A percentile compares a stretch with the other conserved stretches of the same genome.
These are phyloP conservation scores for Plusia festucae DNA, from an alignment of 2,888 invertebrate genomes.

Conservation along the genomic window DNA sequence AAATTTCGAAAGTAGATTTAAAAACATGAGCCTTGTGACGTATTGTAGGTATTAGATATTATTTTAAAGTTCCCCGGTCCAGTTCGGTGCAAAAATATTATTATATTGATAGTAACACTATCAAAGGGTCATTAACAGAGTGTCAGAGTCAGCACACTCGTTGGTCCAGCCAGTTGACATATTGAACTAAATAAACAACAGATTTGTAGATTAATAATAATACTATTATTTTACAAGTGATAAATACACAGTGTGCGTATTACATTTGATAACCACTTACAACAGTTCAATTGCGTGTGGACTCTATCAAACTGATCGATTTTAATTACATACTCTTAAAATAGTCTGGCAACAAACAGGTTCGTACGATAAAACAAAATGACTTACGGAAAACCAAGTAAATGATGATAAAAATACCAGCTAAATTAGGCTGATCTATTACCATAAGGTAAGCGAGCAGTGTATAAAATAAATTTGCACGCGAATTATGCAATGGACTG, in stretches of 20 bases:
- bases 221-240: slow-evolving; percentile 46
- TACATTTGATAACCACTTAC: slow-evolving; percentile 36
- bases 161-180: slow-evolving; percentile 35
- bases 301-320: slow-evolving; percentile 23
- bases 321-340: slow-evolving; percentile 30
- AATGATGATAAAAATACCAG: background rate
- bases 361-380: slow-evolving; percentile 16
- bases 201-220: slow-evolving; percentile 30
- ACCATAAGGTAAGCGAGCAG: background rate
- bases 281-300: slow-evolving; percentile 20
- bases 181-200: slow-evolving; percentile 45
- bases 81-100: background rate
- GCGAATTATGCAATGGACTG: too few relatives aligned
- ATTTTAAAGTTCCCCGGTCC: too few relatives aligned
- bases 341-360: slow-evolving; percentile 16
- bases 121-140: slow-evolving; percentile 35
- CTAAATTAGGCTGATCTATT: background rate
- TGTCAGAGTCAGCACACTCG: slow-evolving; percentile 26
- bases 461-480: background rate
- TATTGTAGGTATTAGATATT: too few relatives aligned
- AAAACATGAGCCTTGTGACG: too few relatives aligned
- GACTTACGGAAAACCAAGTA: slow-evolving; percentile 9
- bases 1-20: too few relatives aligned
- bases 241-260: slow-evolving; percentile 47
- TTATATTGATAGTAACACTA: slow-evolving; percentile 21